These are phyloP conservation scores for Eupsilia transversa DNA, from an alignment of 2,888 invertebrate genomes.

Conservation along the genomic window DNA sequence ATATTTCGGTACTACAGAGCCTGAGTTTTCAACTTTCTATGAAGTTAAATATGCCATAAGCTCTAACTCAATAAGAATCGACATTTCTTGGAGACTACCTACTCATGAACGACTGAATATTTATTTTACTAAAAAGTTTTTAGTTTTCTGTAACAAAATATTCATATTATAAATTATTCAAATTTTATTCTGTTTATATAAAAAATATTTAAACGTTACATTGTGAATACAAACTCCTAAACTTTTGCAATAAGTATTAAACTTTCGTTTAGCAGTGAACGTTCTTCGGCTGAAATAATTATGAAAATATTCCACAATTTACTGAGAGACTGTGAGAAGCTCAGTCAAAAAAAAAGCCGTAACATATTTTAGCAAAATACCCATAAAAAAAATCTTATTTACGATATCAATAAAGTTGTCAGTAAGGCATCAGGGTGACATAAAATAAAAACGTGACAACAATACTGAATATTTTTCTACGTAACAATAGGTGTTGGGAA, in stretches of 20 bases:
- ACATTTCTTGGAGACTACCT: constrained; percentile 22
- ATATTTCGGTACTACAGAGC: constrained; percentile 44
- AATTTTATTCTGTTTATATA: constrained; percentile 2
- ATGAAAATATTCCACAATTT: not conserved
- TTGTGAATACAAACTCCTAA: not conserved
- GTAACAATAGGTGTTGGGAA: constrained; percentile 46
- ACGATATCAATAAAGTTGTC: constrained; percentile 63
- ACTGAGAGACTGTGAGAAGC: not conserved
- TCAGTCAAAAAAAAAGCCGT: not conserved
- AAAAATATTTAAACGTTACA: not conserved
- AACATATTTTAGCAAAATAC: constrained; percentile 21
- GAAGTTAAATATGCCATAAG: constrained; percentile 47
- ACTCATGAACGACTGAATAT: constrained; percentile 12
- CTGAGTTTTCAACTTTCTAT: constrained; percentile 50
- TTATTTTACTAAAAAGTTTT: constrained; percentile 26
- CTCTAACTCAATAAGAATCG: constrained; percentile 46
- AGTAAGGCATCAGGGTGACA: constrained; percentile 56
- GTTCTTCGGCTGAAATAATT: not conserved
- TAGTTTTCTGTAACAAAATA: not conserved
- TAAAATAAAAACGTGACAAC: constrained; percentile 65
- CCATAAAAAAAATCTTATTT: constrained; percentile 43
- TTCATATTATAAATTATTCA: constrained; percentile 7
- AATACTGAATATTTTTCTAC: constrained; percentile 51
- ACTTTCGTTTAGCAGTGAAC: not conserved
- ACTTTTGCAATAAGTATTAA: not conserved